Percentiles rank a stretch among this genome's conserved stretches.
Conservation (phyloP, 2,888 invertebrate genomes). For the Watsonalla cultraria region DNA sequence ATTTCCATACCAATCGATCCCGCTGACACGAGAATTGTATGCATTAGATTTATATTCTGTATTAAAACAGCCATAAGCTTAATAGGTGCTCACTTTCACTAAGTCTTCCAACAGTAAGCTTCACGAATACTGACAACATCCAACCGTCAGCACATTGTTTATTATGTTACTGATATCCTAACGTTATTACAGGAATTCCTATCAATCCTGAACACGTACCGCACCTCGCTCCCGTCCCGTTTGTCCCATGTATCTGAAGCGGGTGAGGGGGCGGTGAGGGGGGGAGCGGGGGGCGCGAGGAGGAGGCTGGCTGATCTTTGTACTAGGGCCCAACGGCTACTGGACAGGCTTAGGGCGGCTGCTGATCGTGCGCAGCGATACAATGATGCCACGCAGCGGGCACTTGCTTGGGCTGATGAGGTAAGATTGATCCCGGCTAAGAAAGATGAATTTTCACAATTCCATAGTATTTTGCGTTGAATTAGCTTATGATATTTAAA, state of each 20-base stretch:
- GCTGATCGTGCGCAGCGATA: slow-evolving; percentile 89
- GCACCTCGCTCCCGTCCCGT: slow-evolving; percentile 89
- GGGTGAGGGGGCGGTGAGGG: slow-evolving; percentile 85
- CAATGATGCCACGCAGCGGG: slow-evolving; percentile 62
- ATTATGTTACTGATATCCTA: too few relatives aligned
- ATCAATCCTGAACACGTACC: slow-evolving; percentile 90
- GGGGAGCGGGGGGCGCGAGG: slow-evolving; percentile 87
- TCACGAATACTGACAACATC: too few relatives aligned
- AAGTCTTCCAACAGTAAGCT: too few relatives aligned
- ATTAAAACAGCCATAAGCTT: too few relatives aligned
- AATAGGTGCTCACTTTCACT: too few relatives aligned
- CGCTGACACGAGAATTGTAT: too few relatives aligned
- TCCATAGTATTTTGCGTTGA: not conserved
- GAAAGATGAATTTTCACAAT: too few relatives aligned
- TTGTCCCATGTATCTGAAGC: slow-evolving; percentile 87
- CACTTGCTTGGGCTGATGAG: not conserved
- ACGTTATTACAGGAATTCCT: slow-evolving; percentile 83
- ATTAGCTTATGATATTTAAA: too few relatives aligned
- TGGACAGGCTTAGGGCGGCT: slow-evolving; percentile 89
- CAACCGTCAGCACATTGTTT: too few relatives aligned
- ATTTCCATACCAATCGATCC: too few relatives aligned
- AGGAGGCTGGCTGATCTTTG: slow-evolving; percentile 90
- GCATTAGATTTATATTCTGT: too few relatives aligned
- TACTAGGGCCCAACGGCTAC: slow-evolving; percentile 88
- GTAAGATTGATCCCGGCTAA: slow-evolving; percentile 21